A percentile compares a stretch with the other conserved stretches of the same genome.
Evolutionary conservation across 2,888 invertebrate genomes (phyloP).

Genomic region (Machimus atricapillus): DNA sequence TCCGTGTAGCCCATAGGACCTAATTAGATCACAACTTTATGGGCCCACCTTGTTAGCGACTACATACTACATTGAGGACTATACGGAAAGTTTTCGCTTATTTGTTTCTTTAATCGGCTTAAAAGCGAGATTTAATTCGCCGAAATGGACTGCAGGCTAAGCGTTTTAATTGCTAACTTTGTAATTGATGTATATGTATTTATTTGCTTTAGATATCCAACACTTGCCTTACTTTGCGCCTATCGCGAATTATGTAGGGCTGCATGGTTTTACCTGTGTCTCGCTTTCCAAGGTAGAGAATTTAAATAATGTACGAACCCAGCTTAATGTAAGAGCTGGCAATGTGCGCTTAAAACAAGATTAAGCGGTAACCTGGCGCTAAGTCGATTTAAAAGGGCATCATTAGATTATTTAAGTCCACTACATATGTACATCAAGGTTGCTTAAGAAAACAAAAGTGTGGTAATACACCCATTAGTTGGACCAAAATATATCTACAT

Average conservation of each 20-base stretch:
- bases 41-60: background rate
- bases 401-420: background rate
- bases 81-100: constrained; percentile 11
- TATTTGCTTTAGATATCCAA: background rate
- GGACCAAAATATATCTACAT: too few relatives aligned
- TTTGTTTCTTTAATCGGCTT: constrained; percentile 27
- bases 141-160: background rate
- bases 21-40: constrained; percentile 36
- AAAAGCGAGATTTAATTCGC: constrained; percentile 26
- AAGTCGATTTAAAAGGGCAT: background rate
- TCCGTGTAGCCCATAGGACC: background rate
- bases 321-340: too few relatives aligned
- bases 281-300: background rate
- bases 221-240: background rate
- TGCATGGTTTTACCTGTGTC: background rate
- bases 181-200: constrained; percentile 19
- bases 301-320: too few relatives aligned
- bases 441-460: background rate
- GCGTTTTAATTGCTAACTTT: constrained; percentile 7
- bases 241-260: background rate
- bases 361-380: background rate
- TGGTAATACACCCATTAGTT: background rate
- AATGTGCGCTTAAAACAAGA: background rate
- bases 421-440: background rate
- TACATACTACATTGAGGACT: background rate